Base-by-base conservation (phyloP, 35 echinoderm and acorn worm species). In the Lytechinus variegatus region DNA sequence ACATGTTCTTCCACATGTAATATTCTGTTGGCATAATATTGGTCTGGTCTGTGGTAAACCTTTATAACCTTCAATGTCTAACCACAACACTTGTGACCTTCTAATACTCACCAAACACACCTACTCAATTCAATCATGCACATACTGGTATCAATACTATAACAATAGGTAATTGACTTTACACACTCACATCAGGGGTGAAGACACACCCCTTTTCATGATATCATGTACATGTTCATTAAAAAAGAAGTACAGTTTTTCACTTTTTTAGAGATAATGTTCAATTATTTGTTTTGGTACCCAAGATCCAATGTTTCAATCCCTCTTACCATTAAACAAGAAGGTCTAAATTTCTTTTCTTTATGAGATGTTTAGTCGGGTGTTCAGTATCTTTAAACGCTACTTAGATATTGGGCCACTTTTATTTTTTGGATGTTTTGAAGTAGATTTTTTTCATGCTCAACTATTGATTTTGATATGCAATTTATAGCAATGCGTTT, bases 91-190 rank as follows among this genome's bases (percentile, higher is more conserved):
- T 19, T 79, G 21, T 79, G 66, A 79, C 66, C 66, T 79, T 79
- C 66, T 79, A 27, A 4, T 79, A 79, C 66, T 79, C 66, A 79
- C 66, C 8, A 79, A 79, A 79, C 66, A 79, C 66, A 79, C 66
- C 66, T 19, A 79, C 66, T 79, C 66, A 24, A 79, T 79, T 79
- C 66, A 79, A 79, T 79, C 66, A 79, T 79, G 66, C 66, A n/a
- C 66, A 79, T 19, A 79, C 66, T 24, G 56, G 56, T 58, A 71
- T 71, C 16, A 79, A 79, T 19, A 24, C 66, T 24, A 79, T 71
- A 79, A 79, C 66, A 79, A 79, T 19, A 79, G 66, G 66, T 24
- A 79, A 79, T 79, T 79, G 66, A 79, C 66, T 79, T 79, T 79
- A 24, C 16, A n/a, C 66, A 27, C n/a, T 16, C 2, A n/a, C 66